These are phyloP conservation scores for Digitonthophagus gazella DNA, from an alignment of 2,888 invertebrate genomes.

Conservation along the genomic window DNA sequence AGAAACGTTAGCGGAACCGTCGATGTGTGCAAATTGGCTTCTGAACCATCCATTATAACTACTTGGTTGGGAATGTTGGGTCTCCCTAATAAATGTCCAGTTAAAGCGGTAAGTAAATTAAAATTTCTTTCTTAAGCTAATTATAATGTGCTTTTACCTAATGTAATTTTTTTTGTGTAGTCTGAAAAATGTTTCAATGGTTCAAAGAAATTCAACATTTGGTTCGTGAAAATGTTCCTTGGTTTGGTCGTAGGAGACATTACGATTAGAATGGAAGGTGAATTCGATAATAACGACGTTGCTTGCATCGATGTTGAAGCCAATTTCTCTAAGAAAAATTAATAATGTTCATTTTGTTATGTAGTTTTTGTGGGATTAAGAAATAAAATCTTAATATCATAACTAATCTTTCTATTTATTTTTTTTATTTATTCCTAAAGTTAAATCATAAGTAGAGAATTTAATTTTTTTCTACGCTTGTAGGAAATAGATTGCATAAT, in stretches of 20 bases:
- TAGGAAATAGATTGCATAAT: no score
- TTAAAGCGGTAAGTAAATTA: conserved; percentile 10
- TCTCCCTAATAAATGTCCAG: conserved; percentile 7
- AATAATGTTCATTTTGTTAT: background rate
- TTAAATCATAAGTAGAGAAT: no score
- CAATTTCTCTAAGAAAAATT: background rate
- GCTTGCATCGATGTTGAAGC: background rate
- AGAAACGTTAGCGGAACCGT: background rate
- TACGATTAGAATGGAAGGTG: background rate
- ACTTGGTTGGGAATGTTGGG: background rate
- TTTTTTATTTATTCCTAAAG: no score
- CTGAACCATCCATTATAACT: background rate
- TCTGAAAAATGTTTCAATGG: background rate
- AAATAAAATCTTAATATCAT: background rate
- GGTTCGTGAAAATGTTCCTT: background rate
- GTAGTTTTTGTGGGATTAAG: no score
- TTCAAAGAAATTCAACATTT: background rate
- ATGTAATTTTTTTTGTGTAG: background rate
- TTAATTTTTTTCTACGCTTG: no score
- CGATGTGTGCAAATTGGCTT: conserved; percentile 5
- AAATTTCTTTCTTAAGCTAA: background rate
- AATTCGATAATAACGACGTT: background rate
- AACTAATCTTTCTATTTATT: no score
- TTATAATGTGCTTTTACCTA: background rate
- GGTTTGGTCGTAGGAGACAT: background rate